Evolutionary conservation across 2,888 invertebrate species (phyloP).

Genomic region (Netelia fuscicornis): DNA sequence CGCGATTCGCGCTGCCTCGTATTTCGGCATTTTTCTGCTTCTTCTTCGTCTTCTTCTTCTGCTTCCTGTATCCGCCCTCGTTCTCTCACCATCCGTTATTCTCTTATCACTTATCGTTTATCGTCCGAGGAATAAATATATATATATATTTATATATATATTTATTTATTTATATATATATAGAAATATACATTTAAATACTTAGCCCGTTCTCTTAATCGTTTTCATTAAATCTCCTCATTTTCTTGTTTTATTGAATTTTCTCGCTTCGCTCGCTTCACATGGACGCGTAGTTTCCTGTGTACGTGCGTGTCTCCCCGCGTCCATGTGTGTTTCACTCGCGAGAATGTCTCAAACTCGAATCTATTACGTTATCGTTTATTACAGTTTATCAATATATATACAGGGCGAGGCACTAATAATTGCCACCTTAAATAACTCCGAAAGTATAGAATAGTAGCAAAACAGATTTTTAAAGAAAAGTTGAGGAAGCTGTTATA

Average conservation of each 20-base stretch:
- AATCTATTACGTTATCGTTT: conserved; percentile 42
- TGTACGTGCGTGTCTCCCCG: not conserved
- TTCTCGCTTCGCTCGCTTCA: conserved; percentile 15
- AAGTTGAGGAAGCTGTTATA: too few relatives aligned
- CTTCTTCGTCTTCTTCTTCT: conserved; percentile 1
- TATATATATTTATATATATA: conserved; percentile 52
- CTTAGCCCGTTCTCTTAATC: conserved; percentile 52
- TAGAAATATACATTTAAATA: conserved; percentile 67
- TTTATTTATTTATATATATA: conserved; percentile 29
- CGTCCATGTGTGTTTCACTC: not conserved
- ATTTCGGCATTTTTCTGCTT: conserved; percentile 8
- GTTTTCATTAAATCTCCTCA: conserved; percentile 26
- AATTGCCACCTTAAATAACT: too few relatives aligned
- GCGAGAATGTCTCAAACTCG: conserved; percentile 24
- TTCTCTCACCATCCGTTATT: not conserved
- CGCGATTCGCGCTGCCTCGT: conserved; percentile 25
- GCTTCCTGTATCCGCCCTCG: not conserved
- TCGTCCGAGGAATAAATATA: conserved; percentile 63
- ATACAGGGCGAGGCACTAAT: too few relatives aligned
- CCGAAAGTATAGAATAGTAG: too few relatives aligned
- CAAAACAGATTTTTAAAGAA: too few relatives aligned
- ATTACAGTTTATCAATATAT: conserved; percentile 22
- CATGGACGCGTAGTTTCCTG: conserved; percentile 29
- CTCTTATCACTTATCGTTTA: conserved; percentile 46
- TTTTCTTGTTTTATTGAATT: conserved; percentile 16